Conservation (phyloP, 2,888 invertebrate species). For the Melanchra persicariae region DNA sequence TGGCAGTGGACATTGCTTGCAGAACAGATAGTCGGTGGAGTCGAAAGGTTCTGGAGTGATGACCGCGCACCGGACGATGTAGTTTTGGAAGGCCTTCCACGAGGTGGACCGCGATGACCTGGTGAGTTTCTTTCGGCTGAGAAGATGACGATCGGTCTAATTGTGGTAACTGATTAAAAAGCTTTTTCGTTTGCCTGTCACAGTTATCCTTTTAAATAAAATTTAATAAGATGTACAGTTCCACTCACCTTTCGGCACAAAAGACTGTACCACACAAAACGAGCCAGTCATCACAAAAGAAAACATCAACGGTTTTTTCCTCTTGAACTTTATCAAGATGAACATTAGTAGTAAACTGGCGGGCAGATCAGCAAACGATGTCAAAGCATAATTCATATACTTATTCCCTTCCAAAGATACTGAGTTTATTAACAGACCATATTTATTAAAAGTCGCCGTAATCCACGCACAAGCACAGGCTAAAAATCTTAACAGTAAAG, state of each 20-base stretch:
- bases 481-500: slow-evolving; percentile 72
- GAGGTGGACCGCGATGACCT: too few species aligned
- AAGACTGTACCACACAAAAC: slow-evolving; percentile 63
- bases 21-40: too few species aligned
- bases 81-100: too few species aligned
- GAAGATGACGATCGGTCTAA: too few species aligned
- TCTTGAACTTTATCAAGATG: slow-evolving; percentile 87
- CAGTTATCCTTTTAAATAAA: not conserved
- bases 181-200: not conserved
- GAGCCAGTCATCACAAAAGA: slow-evolving; percentile 61
- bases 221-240: not conserved
- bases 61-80: too few species aligned
- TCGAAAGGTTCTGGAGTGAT: too few species aligned
- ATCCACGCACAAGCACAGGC: slow-evolving; percentile 77
- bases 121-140: too few species aligned
- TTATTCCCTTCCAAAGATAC: slow-evolving; percentile 93
- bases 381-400: slow-evolving; percentile 93
- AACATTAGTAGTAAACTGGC: slow-evolving; percentile 89
- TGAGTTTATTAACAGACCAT: slow-evolving; percentile 92
- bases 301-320: slow-evolving; percentile 82
- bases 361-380: slow-evolving; percentile 91
- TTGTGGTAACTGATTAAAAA: too few species aligned
- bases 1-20: too few species aligned
- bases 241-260: slow-evolving; percentile 63
- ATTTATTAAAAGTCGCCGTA: slow-evolving; percentile 87